Percentiles rank a stretch among this genome's conserved stretches.
Evolutionary conservation across 2,113 vertebrate genomes (phyloP).

Genomic region (Elanus axillaris): DNA sequence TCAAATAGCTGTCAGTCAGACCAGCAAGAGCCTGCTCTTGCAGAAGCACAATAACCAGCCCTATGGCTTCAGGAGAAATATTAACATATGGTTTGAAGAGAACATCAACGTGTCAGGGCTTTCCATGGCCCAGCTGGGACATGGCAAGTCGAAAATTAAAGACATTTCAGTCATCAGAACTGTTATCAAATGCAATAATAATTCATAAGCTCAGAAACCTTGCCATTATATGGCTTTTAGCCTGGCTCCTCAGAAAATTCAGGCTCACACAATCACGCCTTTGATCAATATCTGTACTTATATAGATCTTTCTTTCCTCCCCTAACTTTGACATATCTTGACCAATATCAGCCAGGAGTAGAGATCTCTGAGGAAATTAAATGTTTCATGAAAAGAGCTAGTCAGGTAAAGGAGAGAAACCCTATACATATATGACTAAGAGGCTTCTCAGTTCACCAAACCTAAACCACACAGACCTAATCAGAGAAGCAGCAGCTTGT

Average conservation of each 20-base stretch:
- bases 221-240: background rate
- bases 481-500: background rate
- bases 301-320: background rate
- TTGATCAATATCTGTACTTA: background rate
- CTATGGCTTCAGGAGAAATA: background rate
- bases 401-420: background rate
- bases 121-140: background rate
- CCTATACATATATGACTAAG: background rate
- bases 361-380: background rate
- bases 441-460: background rate
- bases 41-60: background rate
- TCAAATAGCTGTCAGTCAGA: background rate
- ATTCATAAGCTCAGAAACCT: background rate
- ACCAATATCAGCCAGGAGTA: background rate
- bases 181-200: background rate
- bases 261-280: background rate
- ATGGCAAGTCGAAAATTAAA: background rate
- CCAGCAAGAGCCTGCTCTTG: fast-evolving
- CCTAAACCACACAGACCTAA: background rate
- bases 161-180: background rate
- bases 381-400: background rate
- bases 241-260: background rate
- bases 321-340: background rate
- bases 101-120: background rate
- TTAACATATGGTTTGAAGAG: background rate